Conservation (phyloP, 2,888 invertebrate species). For the Caprella mutica region DNA sequence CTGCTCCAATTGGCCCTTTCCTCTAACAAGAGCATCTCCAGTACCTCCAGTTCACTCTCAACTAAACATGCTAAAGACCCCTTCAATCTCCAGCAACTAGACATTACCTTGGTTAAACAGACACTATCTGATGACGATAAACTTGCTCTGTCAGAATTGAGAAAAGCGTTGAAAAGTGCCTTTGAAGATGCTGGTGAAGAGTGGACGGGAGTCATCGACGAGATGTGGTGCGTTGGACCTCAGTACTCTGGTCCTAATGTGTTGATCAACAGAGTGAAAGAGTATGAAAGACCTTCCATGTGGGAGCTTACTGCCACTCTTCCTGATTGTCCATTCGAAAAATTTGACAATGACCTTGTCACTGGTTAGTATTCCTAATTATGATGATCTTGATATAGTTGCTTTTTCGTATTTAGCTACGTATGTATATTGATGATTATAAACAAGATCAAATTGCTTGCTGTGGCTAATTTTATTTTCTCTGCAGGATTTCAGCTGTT, state of each 20-base stretch:
- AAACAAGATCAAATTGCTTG: too few relatives aligned
- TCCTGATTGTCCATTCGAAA: neutral
- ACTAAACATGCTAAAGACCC: too few relatives aligned
- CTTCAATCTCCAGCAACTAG: too few relatives aligned
- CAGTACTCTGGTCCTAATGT: constrained; percentile 79
- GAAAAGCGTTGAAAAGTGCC: constrained; percentile 50
- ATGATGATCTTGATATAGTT: neutral
- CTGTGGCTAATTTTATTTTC: constrained; percentile 44
- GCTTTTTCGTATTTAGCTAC: neutral
- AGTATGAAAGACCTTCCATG: constrained; percentile 48
- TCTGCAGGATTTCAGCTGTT: constrained; percentile 78
- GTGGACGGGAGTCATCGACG: constrained; percentile 43
- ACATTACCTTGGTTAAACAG: too few relatives aligned
- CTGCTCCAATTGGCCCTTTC: constrained; percentile 55
- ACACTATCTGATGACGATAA: constrained; percentile 37
- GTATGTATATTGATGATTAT: neutral
- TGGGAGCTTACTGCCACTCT: constrained; percentile 21
- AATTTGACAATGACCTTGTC: neutral
- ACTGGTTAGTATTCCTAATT: neutral
- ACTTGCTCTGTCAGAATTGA: constrained; percentile 41
- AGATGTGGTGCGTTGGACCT: constrained; percentile 88
- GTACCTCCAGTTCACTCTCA: too few relatives aligned
- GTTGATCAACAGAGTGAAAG: constrained; percentile 63
- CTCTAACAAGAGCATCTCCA: constrained; percentile 34
- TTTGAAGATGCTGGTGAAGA: constrained; percentile 42